A percentile compares a stretch with the other conserved stretches of the same genome.
Evolutionary conservation across 2,797 vertebrate species (phyloP).

Genomic region (Toxotes lorentzi): DNA sequence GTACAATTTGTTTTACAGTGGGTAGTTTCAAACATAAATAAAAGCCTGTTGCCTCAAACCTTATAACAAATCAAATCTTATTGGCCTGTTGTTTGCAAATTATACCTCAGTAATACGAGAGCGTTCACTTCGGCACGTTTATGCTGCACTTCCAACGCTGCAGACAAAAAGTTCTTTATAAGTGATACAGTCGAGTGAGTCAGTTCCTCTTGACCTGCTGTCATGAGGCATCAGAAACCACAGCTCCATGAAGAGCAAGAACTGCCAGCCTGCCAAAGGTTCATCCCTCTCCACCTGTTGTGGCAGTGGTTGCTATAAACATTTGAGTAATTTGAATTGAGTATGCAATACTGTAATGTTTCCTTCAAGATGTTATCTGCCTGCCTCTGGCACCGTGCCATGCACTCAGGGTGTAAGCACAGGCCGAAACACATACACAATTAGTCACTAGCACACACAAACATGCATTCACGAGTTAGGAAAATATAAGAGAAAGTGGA

Average conservation of each 20-base stretch:
- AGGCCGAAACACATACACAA: conserved; percentile 68
- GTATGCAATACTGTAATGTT: conserved; percentile 93
- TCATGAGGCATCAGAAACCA: conserved; percentile 84
- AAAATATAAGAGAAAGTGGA: conserved; percentile 16
- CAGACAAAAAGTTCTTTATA: conserved; percentile 73
- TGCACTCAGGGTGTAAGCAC: conserved; percentile 70
- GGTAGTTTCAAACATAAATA: conserved; percentile 47
- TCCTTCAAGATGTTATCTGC: conserved; percentile 94
- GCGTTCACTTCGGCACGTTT: not conserved
- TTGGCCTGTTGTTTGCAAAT: conserved; percentile 39
- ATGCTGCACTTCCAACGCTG: conserved; percentile 13
- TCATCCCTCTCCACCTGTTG: conserved; percentile 89
- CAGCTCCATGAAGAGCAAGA: conserved; percentile 69
- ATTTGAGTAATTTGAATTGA: conserved; percentile 89
- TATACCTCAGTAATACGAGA: conserved; percentile 28
- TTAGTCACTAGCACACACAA: conserved; percentile 39
- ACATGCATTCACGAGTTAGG: conserved; percentile 15
- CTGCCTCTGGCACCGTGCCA: conserved; percentile 85
- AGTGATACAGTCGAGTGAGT: conserved; percentile 75
- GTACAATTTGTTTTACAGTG: conserved; percentile 71
- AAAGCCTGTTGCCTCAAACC: conserved; percentile 21
- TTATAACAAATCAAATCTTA: not conserved
- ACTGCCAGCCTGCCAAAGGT: conserved; percentile 73
- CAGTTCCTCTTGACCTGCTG: conserved; percentile 80
- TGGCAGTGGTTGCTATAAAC: conserved; percentile 98